Conservation (phyloP, 2,113 vertebrate genomes). For the Strigops habroptila region DNA sequence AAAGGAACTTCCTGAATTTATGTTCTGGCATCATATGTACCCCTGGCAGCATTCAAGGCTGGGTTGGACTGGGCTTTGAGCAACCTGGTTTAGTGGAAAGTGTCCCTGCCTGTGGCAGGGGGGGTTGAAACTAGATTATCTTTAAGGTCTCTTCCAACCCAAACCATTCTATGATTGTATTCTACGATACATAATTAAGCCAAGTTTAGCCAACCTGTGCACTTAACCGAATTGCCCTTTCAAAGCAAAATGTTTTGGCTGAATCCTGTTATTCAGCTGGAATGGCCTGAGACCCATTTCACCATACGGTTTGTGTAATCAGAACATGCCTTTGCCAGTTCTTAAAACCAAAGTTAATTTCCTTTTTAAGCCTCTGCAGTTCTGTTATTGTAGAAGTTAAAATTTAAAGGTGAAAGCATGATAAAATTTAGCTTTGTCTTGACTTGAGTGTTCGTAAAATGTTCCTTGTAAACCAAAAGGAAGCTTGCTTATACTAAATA, state of each 20-base stretch:
- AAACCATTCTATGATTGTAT: not conserved
- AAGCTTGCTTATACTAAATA: not conserved
- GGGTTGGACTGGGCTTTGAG: not conserved
- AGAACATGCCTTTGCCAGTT: not conserved
- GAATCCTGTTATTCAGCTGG: not conserved
- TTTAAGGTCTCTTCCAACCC: not conserved
- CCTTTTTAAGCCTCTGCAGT: not conserved
- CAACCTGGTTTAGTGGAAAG: not conserved
- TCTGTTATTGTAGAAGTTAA: not conserved
- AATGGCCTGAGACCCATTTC: not conserved
- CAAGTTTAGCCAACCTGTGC: not conserved
- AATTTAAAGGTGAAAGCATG: not conserved
- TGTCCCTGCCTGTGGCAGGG: not conserved
- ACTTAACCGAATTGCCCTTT: not conserved
- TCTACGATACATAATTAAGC: not conserved
- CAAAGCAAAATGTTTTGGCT: not conserved
- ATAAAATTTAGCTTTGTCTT: not conserved
- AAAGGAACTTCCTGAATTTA: not conserved
- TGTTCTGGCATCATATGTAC: not conserved
- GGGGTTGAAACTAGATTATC: not conserved
- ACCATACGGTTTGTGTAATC: not conserved
- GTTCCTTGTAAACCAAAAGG: not conserved
- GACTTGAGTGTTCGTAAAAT: not conserved
- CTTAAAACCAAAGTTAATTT: not conserved
- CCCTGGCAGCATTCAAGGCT: not conserved